Evolutionary conservation across 2,797 vertebrate species (phyloP), one percentile per base, ranked within the genome.

Genomic region (Melanotaenia parkinsoni): DNA sequence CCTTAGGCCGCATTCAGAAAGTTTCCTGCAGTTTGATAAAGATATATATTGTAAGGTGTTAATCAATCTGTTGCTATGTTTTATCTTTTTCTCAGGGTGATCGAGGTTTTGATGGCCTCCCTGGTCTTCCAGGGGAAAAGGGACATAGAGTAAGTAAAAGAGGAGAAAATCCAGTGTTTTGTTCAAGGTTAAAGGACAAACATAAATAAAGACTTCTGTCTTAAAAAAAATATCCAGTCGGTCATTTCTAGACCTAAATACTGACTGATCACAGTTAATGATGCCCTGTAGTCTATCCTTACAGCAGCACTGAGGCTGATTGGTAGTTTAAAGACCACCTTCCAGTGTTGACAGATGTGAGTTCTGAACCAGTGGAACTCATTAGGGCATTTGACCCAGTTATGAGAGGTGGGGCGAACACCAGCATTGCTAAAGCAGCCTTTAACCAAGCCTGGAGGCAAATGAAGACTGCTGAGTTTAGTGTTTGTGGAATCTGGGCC

Each of bases 61-160:
- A 18, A 37, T 51, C 20, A 22, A 24, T 13, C 1, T n/a, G 33
- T 24, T 22, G 13, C 14, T 28, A 0, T 33, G 16, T 47, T 32
- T 32, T 75, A 2, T 87, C 78, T 7, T 24, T 67, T 14, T 86
- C 86, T 65, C 78, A 95, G 95, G 94, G 95, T 4, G 95, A 95
- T 79, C 80, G 95, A 74, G 95, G 95, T 43, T 95, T 95, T 1
- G 94, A 95, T n/a, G 95, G 95, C 45, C 93, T 95, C 59, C 95
- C 95, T 1, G 95, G 95, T 77, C 93, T 95, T 80, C 95, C 95
- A 30, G 95, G 95, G 80, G 93, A 94, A 62, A 95, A 95, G 65
- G 95, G 94, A 61, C 95, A 95, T 58, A 91, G 95, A 79, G 95
- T 95, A 68, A 92, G 94, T 89, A 38, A 24, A 13, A 70, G 14